phyloP scores from a whole-genome alignment of 2,113 vertebrate genomes.

The Isurus oxyrinchus region DNA sequence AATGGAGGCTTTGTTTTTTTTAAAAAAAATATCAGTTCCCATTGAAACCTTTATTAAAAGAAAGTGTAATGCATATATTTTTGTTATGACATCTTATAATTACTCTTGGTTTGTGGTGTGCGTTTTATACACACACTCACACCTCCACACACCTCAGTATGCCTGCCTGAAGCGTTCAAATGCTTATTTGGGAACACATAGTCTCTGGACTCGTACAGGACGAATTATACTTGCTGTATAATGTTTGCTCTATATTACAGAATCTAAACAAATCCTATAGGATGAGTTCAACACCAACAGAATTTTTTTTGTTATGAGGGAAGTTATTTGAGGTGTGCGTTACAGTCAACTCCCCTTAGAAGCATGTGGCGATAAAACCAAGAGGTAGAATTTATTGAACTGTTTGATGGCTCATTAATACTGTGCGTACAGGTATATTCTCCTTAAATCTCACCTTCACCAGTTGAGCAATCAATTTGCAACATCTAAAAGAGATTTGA shows the following conservation, averaged over 20 bases:
- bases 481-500: background rate
- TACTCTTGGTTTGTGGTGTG: conserved; percentile 28
- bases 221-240: conserved; percentile 3
- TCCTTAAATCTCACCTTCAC: background rate
- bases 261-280: conserved; percentile 24
- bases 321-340: background rate
- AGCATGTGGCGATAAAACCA: background rate
- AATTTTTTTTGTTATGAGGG: conserved; percentile 27
- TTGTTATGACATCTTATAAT: conserved; percentile 34
- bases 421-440: background rate
- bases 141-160: background rate
- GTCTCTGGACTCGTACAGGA: background rate
- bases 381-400: background rate
- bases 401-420: background rate
- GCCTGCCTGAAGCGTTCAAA: background rate
- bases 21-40: background rate
- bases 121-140: background rate
- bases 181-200: conserved; percentile 20
- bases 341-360: background rate
- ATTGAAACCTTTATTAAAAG: conserved; percentile 28
- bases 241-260: conserved; percentile 33
- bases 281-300: conserved; percentile 25
- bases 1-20: conserved; percentile 17
- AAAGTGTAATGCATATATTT: conserved; percentile 35
- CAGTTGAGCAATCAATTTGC: background rate